Evolutionary conservation across 2,888 invertebrate species (phyloP).

Genomic region (Caenorhabditis sinica): DNA sequence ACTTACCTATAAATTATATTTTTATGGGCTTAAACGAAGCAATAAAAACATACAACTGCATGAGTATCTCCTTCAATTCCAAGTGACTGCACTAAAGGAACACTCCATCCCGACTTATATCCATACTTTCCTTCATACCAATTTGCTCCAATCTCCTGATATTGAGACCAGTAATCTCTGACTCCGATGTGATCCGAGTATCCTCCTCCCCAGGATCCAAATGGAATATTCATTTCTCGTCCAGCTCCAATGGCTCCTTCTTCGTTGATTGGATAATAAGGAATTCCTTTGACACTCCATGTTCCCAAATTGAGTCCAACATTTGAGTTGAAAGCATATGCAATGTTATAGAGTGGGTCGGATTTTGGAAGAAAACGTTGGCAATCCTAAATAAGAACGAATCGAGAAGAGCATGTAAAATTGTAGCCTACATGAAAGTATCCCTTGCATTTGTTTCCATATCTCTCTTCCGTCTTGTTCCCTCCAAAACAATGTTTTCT

Average conservation of each 20-base stretch:
- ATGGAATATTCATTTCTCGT: constrained; percentile 74
- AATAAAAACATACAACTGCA: constrained; percentile 67
- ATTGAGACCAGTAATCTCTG: constrained; percentile 81
- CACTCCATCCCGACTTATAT: constrained; percentile 77
- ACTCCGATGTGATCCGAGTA: constrained; percentile 78
- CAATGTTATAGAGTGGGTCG: constrained; percentile 78
- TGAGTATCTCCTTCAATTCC: constrained; percentile 79
- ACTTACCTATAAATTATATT: constrained; percentile 66
- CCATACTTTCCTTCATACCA: constrained; percentile 78
- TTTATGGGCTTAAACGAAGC: neutral
- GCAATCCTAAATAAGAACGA: constrained; percentile 70
- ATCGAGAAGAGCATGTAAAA: neutral
- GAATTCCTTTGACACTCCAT: constrained; percentile 79
- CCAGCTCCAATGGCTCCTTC: constrained; percentile 80
- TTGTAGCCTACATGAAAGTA: constrained; percentile 73
- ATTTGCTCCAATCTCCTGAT: constrained; percentile 79
- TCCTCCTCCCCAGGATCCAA: constrained; percentile 82
- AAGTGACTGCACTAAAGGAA: constrained; percentile 79
- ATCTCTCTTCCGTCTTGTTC: constrained; percentile 69
- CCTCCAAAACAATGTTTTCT: constrained; percentile 70
- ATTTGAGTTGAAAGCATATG: constrained; percentile 75
- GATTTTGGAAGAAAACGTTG: constrained; percentile 75
- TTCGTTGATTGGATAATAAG: constrained; percentile 80
- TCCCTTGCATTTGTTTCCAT: constrained; percentile 73
- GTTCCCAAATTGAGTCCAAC: constrained; percentile 78